Evolutionary conservation across 2,888 invertebrate species (phyloP).

Genomic region (Belgica antarctica): DNA sequence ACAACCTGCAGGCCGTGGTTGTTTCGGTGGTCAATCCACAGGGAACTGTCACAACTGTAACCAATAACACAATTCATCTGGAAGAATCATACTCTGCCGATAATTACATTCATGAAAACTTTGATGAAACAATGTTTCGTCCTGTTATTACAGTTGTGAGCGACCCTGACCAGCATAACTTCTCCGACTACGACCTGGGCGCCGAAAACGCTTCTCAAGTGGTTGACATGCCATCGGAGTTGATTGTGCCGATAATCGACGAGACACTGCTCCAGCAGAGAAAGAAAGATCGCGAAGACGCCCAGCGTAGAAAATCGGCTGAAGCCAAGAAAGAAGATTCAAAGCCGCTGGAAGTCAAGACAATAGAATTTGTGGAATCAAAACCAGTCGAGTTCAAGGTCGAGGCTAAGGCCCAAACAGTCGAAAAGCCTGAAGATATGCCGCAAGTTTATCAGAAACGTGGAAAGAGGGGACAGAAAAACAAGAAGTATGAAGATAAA

Average conservation of each 20-base stretch:
- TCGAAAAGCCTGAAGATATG: background rate
- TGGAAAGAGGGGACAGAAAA: conserved; percentile 18
- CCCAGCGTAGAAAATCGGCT: background rate
- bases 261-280: conserved; percentile 47
- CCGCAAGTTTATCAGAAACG: background rate
- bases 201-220: conserved; percentile 48
- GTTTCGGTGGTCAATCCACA: conserved; percentile 65
- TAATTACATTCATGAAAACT: conserved; percentile 59
- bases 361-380: background rate
- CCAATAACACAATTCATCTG: conserved; percentile 48
- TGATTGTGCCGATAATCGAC: conserved; percentile 55
- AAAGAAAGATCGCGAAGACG: conserved; percentile 1
- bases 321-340: background rate
- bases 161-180: conserved; percentile 46
- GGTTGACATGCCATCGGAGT: conserved; percentile 51
- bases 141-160: conserved; percentile 60
- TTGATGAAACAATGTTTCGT: conserved; percentile 69
- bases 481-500: background rate
- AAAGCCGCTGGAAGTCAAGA: background rate
- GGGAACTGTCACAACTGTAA: conserved; percentile 64
- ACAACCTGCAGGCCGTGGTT: conserved; percentile 26
- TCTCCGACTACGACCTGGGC: conserved; percentile 48
- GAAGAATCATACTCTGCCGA: conserved; percentile 47
- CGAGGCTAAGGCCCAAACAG: background rate
- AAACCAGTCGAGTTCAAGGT: background rate